Conservation (phyloP, 2,888 invertebrate species). For the Mythimna vitellina region DNA sequence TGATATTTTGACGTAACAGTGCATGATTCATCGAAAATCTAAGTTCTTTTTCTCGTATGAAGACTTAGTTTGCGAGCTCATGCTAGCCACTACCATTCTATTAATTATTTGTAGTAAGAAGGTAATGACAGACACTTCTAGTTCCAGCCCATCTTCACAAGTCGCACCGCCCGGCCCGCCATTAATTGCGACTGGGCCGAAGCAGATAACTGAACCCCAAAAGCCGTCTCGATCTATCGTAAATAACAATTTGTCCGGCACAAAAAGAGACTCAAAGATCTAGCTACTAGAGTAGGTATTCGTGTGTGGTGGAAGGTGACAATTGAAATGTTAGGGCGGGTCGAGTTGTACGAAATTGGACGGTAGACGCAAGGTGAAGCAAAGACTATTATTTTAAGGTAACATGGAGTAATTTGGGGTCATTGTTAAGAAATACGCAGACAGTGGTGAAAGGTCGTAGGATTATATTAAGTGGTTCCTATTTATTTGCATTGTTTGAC, state of each 20-base stretch:
- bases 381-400: constrained; percentile 79
- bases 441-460: constrained; percentile 40
- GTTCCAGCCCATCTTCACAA: constrained; percentile 67
- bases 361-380: constrained; percentile 75
- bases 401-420: constrained; percentile 79
- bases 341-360: constrained; percentile 72
- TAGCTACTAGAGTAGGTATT: constrained; percentile 69
- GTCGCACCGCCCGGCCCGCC: constrained; percentile 75
- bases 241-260: constrained; percentile 74
- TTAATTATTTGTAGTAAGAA: constrained; percentile 8
- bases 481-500: constrained; percentile 48
- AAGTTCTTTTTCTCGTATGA: not conserved
- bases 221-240: constrained; percentile 80
- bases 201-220: constrained; percentile 84
- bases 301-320: constrained; percentile 61
- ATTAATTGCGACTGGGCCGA: constrained; percentile 87
- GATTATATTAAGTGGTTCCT: constrained; percentile 47
- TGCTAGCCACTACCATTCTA: not conserved
- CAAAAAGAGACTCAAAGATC: constrained; percentile 70
- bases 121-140: constrained; percentile 46
- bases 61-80: not conserved
- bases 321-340: constrained; percentile 79
- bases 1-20: not conserved
- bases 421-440: constrained; percentile 70
- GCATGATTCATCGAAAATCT: not conserved